phyloP scores from a whole-genome alignment of 2,797 vertebrate genomes.

The Poeciliopsis turneri region DNA sequence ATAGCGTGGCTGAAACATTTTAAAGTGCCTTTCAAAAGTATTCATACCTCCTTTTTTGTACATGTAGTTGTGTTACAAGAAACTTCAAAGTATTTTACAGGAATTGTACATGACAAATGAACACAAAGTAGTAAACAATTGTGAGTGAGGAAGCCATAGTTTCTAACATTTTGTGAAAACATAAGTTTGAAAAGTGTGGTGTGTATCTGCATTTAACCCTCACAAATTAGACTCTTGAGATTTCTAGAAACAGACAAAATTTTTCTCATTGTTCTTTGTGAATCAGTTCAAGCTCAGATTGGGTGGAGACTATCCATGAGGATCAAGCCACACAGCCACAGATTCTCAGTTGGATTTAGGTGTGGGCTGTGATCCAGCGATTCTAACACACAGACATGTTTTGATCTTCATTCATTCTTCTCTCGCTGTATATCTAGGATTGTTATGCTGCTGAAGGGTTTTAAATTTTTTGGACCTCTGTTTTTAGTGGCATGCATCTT shows the following conservation, averaged over 20 bases:
- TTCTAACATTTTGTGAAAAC: background rate
- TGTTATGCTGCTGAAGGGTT: background rate
- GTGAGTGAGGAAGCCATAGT: background rate
- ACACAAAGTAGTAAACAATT: background rate
- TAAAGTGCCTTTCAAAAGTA: conserved; percentile 67
- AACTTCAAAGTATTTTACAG: background rate
- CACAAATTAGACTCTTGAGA: background rate
- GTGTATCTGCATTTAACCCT: background rate
- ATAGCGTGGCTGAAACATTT: conserved; percentile 83
- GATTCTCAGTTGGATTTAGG: background rate
- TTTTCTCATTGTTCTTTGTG: background rate
- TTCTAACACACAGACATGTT: background rate
- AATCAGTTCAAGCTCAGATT: background rate
- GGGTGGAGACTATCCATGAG: background rate
- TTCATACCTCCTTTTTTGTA: background rate
- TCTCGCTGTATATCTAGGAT: background rate
- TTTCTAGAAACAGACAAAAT: background rate
- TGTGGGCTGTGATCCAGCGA: no score
- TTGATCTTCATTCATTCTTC: background rate
- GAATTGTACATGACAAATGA: background rate
- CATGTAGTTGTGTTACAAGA: background rate
- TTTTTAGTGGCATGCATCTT: background rate
- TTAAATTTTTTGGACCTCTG: background rate
- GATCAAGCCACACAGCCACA: background rate
- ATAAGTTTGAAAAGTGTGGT: background rate